Base-by-base conservation (phyloP, 2,888 invertebrate species). In the Belgica antarctica region DNA sequence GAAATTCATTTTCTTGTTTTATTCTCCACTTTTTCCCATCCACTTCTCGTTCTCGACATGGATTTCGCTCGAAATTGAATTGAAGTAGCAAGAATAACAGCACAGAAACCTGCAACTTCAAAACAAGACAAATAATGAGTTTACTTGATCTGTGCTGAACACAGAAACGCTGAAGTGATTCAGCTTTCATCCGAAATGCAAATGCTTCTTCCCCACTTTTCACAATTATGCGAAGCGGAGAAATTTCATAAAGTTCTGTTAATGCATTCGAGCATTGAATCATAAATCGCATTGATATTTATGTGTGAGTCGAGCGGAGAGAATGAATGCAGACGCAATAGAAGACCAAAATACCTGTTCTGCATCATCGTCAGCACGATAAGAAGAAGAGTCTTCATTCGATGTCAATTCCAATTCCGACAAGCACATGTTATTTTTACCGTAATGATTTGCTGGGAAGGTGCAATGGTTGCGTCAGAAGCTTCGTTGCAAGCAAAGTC, bases 1-100 rank as follows among this genome's bases (percentile, higher is more conserved):
- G 61, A 61, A 61, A 61, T 61, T 5, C 61, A 61, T 61, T 61
- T 61, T 61, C 61, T 24, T 22, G n/a, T n/a, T 34, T 34, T n/a
- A 41, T 41, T 41, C 15, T 41, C 10, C 41, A 41, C 41, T 41
- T 41, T 41, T 5, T 41, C 41, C 41, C 41, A 10, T 15, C 41
- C 2, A 15, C 10, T 41, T 15, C 34, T 34, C n/a, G n/a, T n/a
- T n/a, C 15, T 41, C 41, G 41, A 41, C 15, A 41, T n/a, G 41
- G 41, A 41, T 41, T n/a, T n/a, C 52, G 22, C 52, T 52, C 22
- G 22, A n/a, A n/a, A 19, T 52, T 52, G 7, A 8, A 52, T 52
- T 22, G 52, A 52, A 22, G 12, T 31, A 31, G 12, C 5, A 52
- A 8, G 22, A 52, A 17, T 52, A 3, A 52, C 17, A 52, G 2